These are phyloP conservation scores for Psittacara wagleri DNA, from an alignment of 2,113 vertebrate species.

Conservation along the genomic window DNA sequence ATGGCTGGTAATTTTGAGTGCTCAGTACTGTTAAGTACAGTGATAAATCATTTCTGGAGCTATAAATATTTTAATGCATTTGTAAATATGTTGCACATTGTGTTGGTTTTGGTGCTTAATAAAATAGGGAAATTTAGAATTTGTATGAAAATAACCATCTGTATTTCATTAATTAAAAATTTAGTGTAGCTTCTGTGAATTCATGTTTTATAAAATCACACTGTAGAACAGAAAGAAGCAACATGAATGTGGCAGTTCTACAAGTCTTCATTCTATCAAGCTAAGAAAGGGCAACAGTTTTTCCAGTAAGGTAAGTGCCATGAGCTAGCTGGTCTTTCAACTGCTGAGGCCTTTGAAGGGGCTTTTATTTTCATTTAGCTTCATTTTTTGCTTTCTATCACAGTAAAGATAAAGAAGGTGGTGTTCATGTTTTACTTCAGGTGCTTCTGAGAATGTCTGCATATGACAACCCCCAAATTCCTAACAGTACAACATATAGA, in stretches of 20 bases:
- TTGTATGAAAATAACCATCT: neutral
- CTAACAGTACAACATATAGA: neutral
- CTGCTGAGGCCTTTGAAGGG: neutral
- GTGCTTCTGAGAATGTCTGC: neutral
- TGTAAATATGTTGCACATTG: neutral
- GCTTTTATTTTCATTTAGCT: neutral
- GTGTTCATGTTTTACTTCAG: neutral
- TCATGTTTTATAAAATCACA: neutral
- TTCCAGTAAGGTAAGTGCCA: neutral
- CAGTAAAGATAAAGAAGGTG: neutral
- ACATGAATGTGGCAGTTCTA: neutral
- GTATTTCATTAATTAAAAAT: neutral
- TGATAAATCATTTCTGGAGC: neutral
- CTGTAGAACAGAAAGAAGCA: neutral
- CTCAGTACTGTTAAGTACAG: neutral
- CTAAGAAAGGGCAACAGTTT: neutral
- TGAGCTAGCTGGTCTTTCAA: neutral
- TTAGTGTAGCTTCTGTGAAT: neutral
- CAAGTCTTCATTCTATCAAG: neutral
- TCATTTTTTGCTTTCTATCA: neutral
- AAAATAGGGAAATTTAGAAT: neutral
- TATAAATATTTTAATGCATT: neutral
- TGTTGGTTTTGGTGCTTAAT: neutral
- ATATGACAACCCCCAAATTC: accelerated
- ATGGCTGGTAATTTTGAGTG: neutral